Evolutionary conservation across 1,140 invertebrate species (phyloP), one percentile per base, ranked within the genome.

Genomic region (Drosophila obscura): DNA sequence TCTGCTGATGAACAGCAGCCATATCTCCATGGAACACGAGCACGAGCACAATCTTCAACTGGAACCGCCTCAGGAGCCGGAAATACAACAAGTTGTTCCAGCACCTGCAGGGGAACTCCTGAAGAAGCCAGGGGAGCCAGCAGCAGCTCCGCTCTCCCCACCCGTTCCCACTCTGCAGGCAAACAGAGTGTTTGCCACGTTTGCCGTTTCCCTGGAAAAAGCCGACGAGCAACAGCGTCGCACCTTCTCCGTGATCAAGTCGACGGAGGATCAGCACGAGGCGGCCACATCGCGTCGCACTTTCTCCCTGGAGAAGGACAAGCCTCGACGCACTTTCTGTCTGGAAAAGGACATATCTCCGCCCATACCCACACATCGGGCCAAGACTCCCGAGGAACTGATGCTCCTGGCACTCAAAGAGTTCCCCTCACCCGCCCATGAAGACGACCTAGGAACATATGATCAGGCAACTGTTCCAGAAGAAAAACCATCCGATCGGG

Each of bases 311-410:
- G 35, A 77, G 9, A 19, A 35, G 11, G 24, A 62, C n/a, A 16
- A 44, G 6, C 6, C 48, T 2, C 56, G 79, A 13, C 75, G 64
- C 35, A 83, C 80, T 2, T 78, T 83, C 19, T 55, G 31, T 26
- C 1, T 74, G 16, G 49, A 75, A n/a, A n/a, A n/a, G n/a, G n/a
- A n/a, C 1, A 5, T 15, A 7, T 80, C 82, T 6, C 82, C 81
- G n/a, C 81, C 81, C 2, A 85, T 85, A 72, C 81, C 81, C 15
- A 85, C 82, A 22, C 82, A 81, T 51, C 80, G 80, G 1, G 26
- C 51, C 2, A 83, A 81, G 39, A 74, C 77, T 9, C 16, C 50
- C 9, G 67, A 74, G 19, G 82, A 85, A 48, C 7, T 85, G 5
- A 45, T 62, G 16, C 49, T 67, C 13, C 1, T 49, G 13, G 28